These are phyloP conservation scores for Psittacula echo DNA, from an alignment of 2,797 vertebrate species.

Conservation along the genomic window DNA sequence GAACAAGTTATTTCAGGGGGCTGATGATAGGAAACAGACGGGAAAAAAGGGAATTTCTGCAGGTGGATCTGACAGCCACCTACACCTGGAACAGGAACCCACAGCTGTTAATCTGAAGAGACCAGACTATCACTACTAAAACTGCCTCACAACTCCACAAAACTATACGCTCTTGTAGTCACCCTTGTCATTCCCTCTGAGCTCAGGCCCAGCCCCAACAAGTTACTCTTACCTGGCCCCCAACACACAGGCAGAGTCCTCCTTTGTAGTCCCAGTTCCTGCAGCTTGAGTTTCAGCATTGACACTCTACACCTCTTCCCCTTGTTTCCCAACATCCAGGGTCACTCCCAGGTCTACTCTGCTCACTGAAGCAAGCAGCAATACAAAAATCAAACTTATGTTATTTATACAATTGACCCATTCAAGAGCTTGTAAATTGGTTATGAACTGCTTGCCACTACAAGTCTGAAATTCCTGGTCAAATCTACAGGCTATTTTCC, in stretches of 20 bases:
- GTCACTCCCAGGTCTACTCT: not conserved
- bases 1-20: not conserved
- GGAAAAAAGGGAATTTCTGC: not conserved
- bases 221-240: not conserved
- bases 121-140: not conserved
- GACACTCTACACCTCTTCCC: not conserved
- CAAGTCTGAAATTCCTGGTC: not conserved
- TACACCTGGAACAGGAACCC: not conserved
- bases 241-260: not conserved
- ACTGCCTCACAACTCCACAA: not conserved
- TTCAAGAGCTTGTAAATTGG: not conserved
- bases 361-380: not conserved
- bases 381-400: not conserved
- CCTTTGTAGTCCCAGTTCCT: not conserved
- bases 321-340: not conserved
- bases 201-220: not conserved
- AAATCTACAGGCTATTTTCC: not conserved
- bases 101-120: not conserved
- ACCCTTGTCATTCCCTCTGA: not conserved
- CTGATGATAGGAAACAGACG: not conserved
- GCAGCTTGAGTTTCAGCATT: not conserved
- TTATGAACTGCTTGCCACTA: not conserved
- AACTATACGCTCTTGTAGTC: not conserved
- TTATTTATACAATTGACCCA: not conserved
- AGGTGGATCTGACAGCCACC: not conserved